These are phyloP conservation scores for Parazoanthus atlanticus DNA, from an alignment of 92 coral and sea anemone genomes.

Conservation along the genomic window DNA sequence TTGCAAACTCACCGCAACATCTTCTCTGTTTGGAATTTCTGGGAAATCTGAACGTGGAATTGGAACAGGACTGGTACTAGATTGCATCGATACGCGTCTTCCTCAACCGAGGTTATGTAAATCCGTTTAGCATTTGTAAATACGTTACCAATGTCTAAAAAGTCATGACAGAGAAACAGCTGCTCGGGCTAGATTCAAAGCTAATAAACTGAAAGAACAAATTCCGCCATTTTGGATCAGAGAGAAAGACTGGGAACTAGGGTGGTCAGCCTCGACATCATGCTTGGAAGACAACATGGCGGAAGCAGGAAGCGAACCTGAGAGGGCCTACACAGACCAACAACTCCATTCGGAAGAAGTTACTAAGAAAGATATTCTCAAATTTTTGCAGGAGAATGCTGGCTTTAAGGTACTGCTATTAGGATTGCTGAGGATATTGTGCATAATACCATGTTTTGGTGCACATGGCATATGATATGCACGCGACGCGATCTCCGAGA, in stretches of 20 bases:
- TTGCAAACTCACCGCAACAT: conserved; percentile 67
- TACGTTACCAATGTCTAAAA: background rate
- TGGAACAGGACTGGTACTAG: conserved; percentile 58
- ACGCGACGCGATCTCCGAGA: background rate
- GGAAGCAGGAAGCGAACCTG: conserved; percentile 65
- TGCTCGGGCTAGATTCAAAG: background rate
- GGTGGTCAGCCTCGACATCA: conserved; percentile 57
- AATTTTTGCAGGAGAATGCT: conserved; percentile 91
- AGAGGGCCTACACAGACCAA: conserved; percentile 75
- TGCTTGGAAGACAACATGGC: conserved; percentile 74
- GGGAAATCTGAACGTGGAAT: conserved; percentile 78
- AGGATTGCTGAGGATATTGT: conserved; percentile 3
- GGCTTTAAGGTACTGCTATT: conserved; percentile 72
- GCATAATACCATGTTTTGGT: background rate
- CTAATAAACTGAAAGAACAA: background rate
- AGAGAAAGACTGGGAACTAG: background rate
- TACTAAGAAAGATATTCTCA: conserved; percentile 95
- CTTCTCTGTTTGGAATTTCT: conserved; percentile 93
- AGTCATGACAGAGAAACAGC: background rate
- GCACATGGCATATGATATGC: too few species aligned
- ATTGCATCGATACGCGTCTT: conserved; percentile 64
- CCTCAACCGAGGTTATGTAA: background rate
- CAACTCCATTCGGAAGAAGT: conserved; percentile 91
- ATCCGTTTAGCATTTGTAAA: conserved; percentile 7
- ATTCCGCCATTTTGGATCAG: conserved; percentile 58